Base-by-base conservation (phyloP, 1,140 invertebrate genomes). In the Vanessa tameamea region DNA sequence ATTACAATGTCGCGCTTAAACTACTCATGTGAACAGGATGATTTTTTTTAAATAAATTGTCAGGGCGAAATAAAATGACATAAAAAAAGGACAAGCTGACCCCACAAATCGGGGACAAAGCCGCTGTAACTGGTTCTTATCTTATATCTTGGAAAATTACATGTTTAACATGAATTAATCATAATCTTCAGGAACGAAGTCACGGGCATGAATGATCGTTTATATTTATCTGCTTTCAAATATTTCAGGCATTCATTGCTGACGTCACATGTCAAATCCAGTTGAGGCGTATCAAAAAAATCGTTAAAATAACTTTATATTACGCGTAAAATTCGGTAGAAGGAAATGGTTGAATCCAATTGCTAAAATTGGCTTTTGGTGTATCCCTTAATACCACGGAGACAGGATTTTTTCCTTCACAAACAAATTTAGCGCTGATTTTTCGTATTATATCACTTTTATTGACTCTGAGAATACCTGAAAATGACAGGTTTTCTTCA, bases 231-330 rank as follows among this genome's bases (percentile, higher is more conserved):
- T 8, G 26, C 26, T 31, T 51, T 15, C 2, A 50, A 13, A 15
- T 64, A 20, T 64, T 61, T 61, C 20, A 20, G 5, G 1, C 20
- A 12, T 37, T 23, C 59, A 31, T 20, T 26, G 37, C 48, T 43
- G 23, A 68, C n/a, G 63, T 65, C 63, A 37, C 31, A 65, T 72
- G 63, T 65, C 63, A 57, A 63, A 57, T n/a, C 63, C 70, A 53
- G 64, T 71, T 71, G 55, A 51, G 63, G 69, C 26, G 23, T 23
- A 16, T 65, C 50, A 26, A 53, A 61, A n/a, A 53, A 71, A 47
- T 14, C 61, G 31, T 51, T 61, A 50, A 66, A 73, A 63, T 14
- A 61, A 50, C 23, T 55, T 64, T 59, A 47, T 59, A 72, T 51
- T 64, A 11, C 63, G 50, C 43, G 61, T 66, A 66, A 72, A 72